Evolutionary conservation across 2,113 vertebrate genomes (phyloP).

Genomic region (Bostrychus sinensis): DNA sequence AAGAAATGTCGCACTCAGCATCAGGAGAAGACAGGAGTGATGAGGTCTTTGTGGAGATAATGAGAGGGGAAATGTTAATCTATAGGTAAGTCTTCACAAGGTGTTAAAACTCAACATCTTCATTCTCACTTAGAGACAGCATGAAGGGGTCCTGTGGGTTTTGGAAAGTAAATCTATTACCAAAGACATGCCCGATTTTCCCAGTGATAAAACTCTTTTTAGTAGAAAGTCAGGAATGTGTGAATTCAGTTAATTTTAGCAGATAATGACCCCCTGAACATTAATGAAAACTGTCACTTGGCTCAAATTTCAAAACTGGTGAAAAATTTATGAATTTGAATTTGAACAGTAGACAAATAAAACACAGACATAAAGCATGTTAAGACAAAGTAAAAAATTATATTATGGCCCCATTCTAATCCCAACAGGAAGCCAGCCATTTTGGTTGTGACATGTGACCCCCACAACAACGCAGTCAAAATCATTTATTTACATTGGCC

Average conservation of each 20-base stretch:
- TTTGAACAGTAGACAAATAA: too few relatives aligned
- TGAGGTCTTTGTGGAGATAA: constrained; percentile 71
- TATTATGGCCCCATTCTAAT: too few relatives aligned
- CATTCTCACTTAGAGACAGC: constrained; percentile 70
- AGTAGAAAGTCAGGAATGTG: constrained; percentile 11
- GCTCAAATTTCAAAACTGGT: background rate
- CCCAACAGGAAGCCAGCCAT: too few relatives aligned
- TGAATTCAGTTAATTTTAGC: constrained; percentile 25
- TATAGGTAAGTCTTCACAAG: constrained; percentile 72
- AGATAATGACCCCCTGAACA: background rate
- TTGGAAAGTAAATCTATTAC: constrained; percentile 28
- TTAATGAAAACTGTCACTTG: background rate
- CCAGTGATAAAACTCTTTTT: constrained; percentile 19
- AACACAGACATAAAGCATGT: too few relatives aligned
- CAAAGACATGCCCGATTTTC: background rate
- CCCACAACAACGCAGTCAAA: too few relatives aligned
- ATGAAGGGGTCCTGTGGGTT: constrained; percentile 40
- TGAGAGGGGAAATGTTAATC: constrained; percentile 79
- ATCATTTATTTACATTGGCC: too few relatives aligned
- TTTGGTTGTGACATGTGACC: too few relatives aligned
- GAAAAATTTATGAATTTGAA: too few relatives aligned
- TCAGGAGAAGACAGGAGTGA: constrained; percentile 63
- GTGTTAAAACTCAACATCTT: constrained; percentile 70
- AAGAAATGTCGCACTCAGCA: constrained; percentile 79
- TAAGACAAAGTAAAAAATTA: too few relatives aligned